phyloP scores from a whole-genome alignment of 30 jellyfish, hydroid and myxozoan genomes.

The Hydractinia symbiolongicarpus region DNA sequence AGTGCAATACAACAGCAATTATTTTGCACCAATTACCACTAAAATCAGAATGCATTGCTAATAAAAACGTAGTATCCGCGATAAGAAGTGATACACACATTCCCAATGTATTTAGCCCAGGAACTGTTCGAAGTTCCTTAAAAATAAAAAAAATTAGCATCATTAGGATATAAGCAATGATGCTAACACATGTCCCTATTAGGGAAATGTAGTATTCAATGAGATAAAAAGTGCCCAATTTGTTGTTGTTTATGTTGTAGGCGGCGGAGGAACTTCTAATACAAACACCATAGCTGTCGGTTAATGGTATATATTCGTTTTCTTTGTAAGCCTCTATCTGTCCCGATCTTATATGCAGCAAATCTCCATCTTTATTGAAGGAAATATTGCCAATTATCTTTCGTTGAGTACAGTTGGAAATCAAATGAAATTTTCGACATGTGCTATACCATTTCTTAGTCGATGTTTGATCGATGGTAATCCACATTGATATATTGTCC shows the following conservation, averaged over 20 bases:
- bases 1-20: background rate
- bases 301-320: background rate
- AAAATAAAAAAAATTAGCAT: background rate
- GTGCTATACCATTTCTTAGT: background rate
- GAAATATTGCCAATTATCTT: background rate
- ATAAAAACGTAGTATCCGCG: background rate
- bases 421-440: background rate
- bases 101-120: background rate
- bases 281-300: background rate
- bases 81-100: background rate
- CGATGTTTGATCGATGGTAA: background rate
- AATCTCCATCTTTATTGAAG: background rate
- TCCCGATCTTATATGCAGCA: background rate
- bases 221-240: background rate
- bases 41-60: background rate
- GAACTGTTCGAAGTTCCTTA: conserved; percentile 13
- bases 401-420: background rate
- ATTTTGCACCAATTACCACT: background rate
- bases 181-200: conserved; percentile 8
- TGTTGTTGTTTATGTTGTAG: background rate
- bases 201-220: background rate
- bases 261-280: background rate
- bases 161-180: background rate
- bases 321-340: background rate
- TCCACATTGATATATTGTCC: background rate